Percentiles rank a stretch among this genome's conserved stretches.
phyloP scores from a whole-genome alignment of 2,888 invertebrate species.

The Agrypnus murinus region DNA sequence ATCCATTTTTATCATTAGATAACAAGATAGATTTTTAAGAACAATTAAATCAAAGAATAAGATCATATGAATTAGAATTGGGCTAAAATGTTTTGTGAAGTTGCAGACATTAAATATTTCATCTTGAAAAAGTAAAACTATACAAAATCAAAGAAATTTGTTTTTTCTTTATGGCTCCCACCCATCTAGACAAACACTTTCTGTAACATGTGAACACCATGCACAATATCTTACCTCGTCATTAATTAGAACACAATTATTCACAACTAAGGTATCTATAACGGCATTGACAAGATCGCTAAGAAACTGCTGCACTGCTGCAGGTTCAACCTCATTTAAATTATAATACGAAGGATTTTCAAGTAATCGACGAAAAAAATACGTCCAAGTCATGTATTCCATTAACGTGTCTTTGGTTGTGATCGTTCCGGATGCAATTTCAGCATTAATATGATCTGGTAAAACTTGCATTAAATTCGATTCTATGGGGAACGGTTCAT shows the following conservation, averaged over 20 bases:
- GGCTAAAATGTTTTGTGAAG: no score
- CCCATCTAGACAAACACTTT: no score
- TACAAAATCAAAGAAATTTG: no score
- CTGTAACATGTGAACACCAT: no score
- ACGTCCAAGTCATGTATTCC: constrained; percentile 99
- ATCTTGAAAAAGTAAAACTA: no score
- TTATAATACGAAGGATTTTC: constrained; percentile 95
- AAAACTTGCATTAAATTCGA: constrained; percentile 93
- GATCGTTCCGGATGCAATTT: constrained; percentile 97
- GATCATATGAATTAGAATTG: no score
- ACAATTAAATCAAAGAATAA: no score
- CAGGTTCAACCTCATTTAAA: constrained; percentile 81
- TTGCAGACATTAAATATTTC: no score
- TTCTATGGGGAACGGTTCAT: constrained; percentile 99
- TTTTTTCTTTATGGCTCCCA: no score
- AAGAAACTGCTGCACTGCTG: constrained; percentile 83
- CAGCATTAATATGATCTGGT: constrained; percentile 98
- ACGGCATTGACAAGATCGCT: constrained; percentile 88
- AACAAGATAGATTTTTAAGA: no score
- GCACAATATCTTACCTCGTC: no score
- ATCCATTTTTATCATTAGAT: no score
- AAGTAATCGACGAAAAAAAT: constrained; percentile 93
- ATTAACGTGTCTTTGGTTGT: constrained; percentile 92
- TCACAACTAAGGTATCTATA: constrained; percentile 80
- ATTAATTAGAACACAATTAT: constrained; percentile 84